phyloP scores from a whole-genome alignment of 2,113 vertebrate genomes.

The Neomonachus schauinslandi region DNA sequence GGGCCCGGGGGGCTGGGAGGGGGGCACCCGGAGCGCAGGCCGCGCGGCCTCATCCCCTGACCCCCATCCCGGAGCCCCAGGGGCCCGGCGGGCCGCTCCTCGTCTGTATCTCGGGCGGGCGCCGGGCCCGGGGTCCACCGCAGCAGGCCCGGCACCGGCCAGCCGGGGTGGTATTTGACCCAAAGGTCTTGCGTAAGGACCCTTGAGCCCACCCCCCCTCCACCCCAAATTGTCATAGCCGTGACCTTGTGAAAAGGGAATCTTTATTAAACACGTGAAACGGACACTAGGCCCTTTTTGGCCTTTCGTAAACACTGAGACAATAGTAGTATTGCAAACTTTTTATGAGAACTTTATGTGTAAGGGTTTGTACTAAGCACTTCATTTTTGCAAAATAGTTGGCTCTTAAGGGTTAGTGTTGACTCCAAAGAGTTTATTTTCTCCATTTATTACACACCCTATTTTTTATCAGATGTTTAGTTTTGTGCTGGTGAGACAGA shows the following conservation, averaged over 20 bases:
- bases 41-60: constrained; percentile 54
- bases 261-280: not conserved
- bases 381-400: constrained; percentile 37
- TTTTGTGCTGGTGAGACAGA: not conserved
- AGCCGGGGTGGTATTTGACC: not conserved
- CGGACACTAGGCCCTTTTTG: not conserved
- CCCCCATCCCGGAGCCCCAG: constrained; percentile 38
- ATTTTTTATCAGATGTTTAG: not conserved
- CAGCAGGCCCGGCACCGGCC: not conserved
- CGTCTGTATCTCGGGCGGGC: not conserved
- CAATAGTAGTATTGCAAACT: not conserved
- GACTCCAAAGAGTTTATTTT: not conserved
- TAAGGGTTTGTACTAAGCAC: constrained; percentile 13
- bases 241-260: constrained; percentile 18
- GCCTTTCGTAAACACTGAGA: not conserved
- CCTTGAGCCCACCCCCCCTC: not conserved
- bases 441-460: not conserved
- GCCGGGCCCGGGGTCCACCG: not conserved
- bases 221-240: constrained; percentile 18
- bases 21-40: constrained; percentile 80
- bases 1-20: constrained; percentile 77
- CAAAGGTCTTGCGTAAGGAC: not conserved
- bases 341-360: not conserved
- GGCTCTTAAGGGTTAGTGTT: not conserved
- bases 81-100: not conserved